phyloP scores from a whole-genome alignment of 2,113 vertebrate species.

The Psittacula cyanocephala region DNA sequence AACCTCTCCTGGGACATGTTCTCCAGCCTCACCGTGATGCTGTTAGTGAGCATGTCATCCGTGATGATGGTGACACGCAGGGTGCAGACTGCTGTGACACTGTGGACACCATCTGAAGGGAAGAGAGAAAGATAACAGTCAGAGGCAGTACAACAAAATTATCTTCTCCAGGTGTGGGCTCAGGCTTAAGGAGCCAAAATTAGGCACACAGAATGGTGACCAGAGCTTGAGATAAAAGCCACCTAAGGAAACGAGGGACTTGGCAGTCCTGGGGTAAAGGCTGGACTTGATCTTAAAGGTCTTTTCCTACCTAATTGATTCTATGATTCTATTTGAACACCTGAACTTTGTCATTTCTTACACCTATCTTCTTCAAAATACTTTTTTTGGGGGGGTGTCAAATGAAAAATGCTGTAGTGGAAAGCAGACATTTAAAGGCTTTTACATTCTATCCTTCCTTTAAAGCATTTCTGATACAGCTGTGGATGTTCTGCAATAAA shows the following conservation, averaged over 20 bases:
- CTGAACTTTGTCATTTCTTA: not conserved
- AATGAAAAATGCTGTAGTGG: not conserved
- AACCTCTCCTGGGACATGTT: conserved; percentile 98
- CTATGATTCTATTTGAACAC: not conserved
- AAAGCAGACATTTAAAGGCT: not conserved
- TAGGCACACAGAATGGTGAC: not conserved
- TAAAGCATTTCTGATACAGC: not conserved
- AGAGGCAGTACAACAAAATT: not conserved
- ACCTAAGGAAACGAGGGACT: not conserved
- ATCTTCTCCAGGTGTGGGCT: not conserved
- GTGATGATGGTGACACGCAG: conserved; percentile 96
- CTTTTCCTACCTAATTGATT: not conserved
- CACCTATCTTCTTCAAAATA: not conserved
- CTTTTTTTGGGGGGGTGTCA: not conserved
- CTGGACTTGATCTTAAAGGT: not conserved
- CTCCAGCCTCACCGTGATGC: conserved; percentile 95
- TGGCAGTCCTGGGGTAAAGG: not conserved
- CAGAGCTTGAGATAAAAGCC: not conserved
- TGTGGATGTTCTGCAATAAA: not conserved
- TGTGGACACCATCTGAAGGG: conserved; percentile 86
- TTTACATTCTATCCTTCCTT: not conserved
- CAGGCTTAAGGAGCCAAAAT: not conserved
- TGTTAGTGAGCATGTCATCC: conserved; percentile 96
- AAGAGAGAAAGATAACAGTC: not conserved
- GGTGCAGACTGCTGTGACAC: conserved; percentile 82